Evolutionary conservation across 2,113 vertebrate genomes (phyloP).

Genomic region (Microtus montanus): DNA sequence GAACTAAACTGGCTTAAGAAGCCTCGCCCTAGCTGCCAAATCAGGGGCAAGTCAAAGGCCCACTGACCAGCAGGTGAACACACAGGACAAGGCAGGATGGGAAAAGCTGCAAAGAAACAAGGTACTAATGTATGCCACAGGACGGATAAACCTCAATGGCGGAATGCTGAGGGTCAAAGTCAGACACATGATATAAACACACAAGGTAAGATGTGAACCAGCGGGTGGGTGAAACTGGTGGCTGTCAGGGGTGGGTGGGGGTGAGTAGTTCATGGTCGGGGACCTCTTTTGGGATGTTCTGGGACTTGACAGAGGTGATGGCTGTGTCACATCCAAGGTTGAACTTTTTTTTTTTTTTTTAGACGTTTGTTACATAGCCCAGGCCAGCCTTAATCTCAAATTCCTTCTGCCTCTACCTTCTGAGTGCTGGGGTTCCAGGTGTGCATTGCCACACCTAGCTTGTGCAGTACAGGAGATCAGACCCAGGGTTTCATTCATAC

Average conservation of each 20-base stretch:
- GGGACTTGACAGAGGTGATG: not conserved
- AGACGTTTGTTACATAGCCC: not conserved
- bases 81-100: not conserved
- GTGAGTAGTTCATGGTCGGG: too few relatives aligned
- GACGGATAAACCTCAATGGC: not conserved
- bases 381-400: not conserved
- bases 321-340: not conserved
- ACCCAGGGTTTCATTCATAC: not conserved
- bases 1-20: not conserved
- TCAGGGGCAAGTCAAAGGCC: not conserved
- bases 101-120: not conserved
- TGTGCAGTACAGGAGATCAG: not conserved
- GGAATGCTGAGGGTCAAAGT: not conserved
- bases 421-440: not conserved
- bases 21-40: not conserved
- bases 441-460: not conserved
- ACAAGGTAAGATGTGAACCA: not conserved
- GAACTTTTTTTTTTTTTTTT: too few relatives aligned
- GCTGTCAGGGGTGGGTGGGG: too few relatives aligned
- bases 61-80: not conserved
- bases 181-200: not conserved
- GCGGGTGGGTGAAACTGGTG: too few relatives aligned
- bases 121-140: not conserved
- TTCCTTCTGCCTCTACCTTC: not conserved
- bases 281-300: not conserved